Evolutionary conservation across 2,888 invertebrate species (phyloP), one percentile per base, ranked within the genome.

Genomic region (Yponomeuta sedellus): DNA sequence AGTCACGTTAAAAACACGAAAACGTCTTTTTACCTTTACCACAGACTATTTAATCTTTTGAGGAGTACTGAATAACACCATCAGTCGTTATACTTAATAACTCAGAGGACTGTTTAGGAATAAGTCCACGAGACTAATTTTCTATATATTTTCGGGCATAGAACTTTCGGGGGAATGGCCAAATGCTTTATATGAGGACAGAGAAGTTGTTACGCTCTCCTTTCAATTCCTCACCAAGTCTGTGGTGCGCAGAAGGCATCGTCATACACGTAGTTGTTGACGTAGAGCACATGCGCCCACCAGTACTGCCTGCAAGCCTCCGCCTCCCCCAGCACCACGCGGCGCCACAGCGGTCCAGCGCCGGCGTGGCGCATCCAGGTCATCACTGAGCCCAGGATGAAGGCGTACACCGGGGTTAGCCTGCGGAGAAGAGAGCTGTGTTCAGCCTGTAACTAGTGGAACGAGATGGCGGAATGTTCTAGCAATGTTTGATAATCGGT

Each of bases 271-370:
- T 91, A 91, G 74, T 91, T 91, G 75, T 92, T 90, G 74, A 91
- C 66, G 69, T 85, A 91, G 3, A 91, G 75, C 25, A 91, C 61
- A 69, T 91, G 88, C 0, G 86, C 79, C 92, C 92, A 92, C 90
- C 89, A 91, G 75, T 87, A 86, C 52, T 74, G 77, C 0, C 88
- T 73, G 69, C 92, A 92, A 57, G 83, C 81, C 1, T 59, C 58
- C 0, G 84, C 72, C 70, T 91, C 90, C 8, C 73, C 74, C 12
- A 66, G 74, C 69, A 88, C 86, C 64, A 85, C 71, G 57, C 77
- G 70, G 6, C 72, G 72, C 91, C 91, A 91, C 67, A 90, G 63
- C 0, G 92, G 91, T 0, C 92, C 92, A 10, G 68, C 63, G 67
- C 82, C 82, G 1, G 76, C 39, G 70, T 81, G 77, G 0, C 86